Evolutionary conservation across 2,797 vertebrate genomes (phyloP), one percentile per base, ranked within the genome.

Genomic region (Sebastiscus albofasciatus): DNA sequence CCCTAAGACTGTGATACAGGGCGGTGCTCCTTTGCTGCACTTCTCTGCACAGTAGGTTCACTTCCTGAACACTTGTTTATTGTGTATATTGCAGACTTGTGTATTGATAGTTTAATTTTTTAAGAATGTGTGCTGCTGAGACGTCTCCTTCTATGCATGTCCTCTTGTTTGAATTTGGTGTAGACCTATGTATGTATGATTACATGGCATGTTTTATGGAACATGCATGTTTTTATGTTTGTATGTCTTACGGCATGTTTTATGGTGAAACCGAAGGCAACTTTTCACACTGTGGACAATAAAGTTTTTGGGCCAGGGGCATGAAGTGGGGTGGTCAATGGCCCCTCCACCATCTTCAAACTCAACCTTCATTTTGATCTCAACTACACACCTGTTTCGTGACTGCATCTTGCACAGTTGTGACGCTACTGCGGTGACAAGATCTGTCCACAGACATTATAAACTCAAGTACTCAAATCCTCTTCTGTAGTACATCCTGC

Each of bases 281-380:
- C n/a, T 52, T 52, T 52, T 46, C 42, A 46, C 42, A 46, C 42
- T 46, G 42, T 46, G 42, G 16, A 46, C 3, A 0, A 46, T 8
- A 46, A 7, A 0, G 0, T 46, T 46, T 46, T 46, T 0, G 14
- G 18, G 46, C 18, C 7, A 20, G 46, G 18, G 18, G 6, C 7
- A 52, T n/a, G 13, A 52, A 52, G 8, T 52, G 18, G 18, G 46
- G 0, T 8, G 18, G 20, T 9, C 49, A 52, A 4, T 52, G 49
- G 49, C 49, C 20, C 46, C 20, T 20, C 20, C 5, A 9, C 7
- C 61, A 64, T 36, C 29, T 60, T 60, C 9, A 6, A 60, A 10
- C 26, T 59, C 26, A 33, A 18, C 29, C 8, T 29, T 31, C 59
- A 61, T 33, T 33, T 33, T 33, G 10, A n/a, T 33, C 59, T 61